phyloP scores from a whole-genome alignment of 2,888 invertebrate genomes.

The Chorisops tibialis region DNA sequence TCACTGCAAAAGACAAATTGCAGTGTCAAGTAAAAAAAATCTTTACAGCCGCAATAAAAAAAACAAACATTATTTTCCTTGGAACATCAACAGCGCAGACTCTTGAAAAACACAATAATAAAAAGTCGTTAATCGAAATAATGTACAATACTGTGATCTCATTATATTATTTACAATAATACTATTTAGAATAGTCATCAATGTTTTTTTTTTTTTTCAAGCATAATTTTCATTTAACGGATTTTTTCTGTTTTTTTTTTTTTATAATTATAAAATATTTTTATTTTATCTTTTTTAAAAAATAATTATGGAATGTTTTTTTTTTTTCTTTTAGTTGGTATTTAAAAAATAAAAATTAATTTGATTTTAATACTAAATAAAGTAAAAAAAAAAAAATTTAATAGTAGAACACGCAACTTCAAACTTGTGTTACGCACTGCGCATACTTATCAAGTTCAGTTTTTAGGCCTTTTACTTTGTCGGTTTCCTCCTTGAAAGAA shows the following conservation, averaged over 20 bases:
- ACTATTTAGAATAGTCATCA: neutral
- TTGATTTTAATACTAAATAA: conserved; percentile 21
- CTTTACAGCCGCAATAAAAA: too few species aligned
- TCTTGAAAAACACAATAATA: too few species aligned
- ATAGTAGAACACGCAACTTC: conserved; percentile 38
- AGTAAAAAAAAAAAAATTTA: conserved; percentile 15
- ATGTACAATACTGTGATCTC: conserved; percentile 20
- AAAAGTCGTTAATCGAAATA: neutral
- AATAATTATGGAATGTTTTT: conserved; percentile 21
- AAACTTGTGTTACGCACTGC: conserved; percentile 70
- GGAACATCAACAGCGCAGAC: too few species aligned
- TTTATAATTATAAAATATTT: neutral
- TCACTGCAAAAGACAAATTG: too few species aligned
- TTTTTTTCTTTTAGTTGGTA: conserved; percentile 11
- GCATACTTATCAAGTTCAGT: conserved; percentile 67
- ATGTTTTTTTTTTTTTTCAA: neutral
- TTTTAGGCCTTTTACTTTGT: conserved; percentile 62
- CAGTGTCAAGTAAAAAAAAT: too few species aligned
- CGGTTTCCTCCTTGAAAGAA: conserved; percentile 61
- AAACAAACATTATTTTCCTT: too few species aligned
- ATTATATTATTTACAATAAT: neutral
- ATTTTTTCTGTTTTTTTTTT: neutral
- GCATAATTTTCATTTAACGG: conserved; percentile 3
- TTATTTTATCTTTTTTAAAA: conserved; percentile 9
- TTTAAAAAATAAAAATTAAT: conserved; percentile 10